phyloP scores from a whole-genome alignment of 2,113 vertebrate genomes.

The Spea multiplicata region DNA sequence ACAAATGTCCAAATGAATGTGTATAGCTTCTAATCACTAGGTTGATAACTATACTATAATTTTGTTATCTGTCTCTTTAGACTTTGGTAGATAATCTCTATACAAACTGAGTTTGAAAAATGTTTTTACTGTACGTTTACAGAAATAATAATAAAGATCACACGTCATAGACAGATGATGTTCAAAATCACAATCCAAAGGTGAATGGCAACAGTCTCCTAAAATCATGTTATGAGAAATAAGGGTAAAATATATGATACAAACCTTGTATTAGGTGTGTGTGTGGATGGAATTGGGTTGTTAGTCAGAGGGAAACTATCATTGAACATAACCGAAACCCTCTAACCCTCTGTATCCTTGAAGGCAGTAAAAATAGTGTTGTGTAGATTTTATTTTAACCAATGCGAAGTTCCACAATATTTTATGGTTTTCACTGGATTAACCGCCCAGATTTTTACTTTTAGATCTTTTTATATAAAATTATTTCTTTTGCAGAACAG shows the following conservation, averaged over 20 bases:
- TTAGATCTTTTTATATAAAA: no score
- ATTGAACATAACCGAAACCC: neutral
- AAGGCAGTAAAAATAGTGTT: no score
- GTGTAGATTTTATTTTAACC: no score
- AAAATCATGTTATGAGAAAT: neutral
- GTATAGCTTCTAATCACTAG: no score
- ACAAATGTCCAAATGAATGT: no score
- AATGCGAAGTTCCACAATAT: no score
- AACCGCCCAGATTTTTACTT: no score
- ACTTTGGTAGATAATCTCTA: conserved; percentile 29
- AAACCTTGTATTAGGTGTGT: neutral
- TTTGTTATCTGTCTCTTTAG: conserved; percentile 11
- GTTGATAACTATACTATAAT: neutral
- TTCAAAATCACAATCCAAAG: neutral
- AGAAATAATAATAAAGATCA: conserved; percentile 8
- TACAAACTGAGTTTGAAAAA: neutral
- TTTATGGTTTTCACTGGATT: no score
- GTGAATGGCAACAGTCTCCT: neutral
- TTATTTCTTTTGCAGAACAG: no score
- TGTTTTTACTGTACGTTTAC: neutral
- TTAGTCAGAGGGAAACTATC: neutral
- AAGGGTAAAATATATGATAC: neutral
- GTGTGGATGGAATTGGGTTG: neutral
- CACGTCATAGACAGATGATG: neutral
- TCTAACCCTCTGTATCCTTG: no score